Percentiles rank a stretch among this genome's conserved stretches.
Evolutionary conservation across 2,113 vertebrate species (phyloP).

Genomic region (Hiodon tergisus): DNA sequence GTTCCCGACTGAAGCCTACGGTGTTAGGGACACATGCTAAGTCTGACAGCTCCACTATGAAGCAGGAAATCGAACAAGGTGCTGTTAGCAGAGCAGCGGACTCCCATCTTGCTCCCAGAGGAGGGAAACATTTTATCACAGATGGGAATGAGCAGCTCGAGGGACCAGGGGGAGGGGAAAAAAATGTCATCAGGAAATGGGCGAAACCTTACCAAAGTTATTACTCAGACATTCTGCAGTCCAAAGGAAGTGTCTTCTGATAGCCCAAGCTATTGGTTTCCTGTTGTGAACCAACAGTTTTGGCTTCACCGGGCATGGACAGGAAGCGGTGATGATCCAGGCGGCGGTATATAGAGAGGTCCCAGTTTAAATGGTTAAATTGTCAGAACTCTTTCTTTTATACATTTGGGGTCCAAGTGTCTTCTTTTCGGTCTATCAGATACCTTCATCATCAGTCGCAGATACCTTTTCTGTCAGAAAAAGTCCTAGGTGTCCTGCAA

Average conservation of each 20-base stretch:
- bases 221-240: constrained; percentile 73
- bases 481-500: not conserved
- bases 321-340: constrained; percentile 56
- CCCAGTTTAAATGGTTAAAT: not conserved
- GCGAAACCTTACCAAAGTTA: constrained; percentile 77
- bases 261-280: constrained; percentile 82
- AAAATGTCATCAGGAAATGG: constrained; percentile 83
- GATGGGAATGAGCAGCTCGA: constrained; percentile 47
- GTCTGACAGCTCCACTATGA: not conserved
- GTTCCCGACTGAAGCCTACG: too few species aligned
- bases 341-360: constrained; percentile 1
- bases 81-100: not conserved
- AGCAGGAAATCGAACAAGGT: constrained; percentile 5
- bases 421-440: too few species aligned
- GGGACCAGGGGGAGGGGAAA: constrained; percentile 57
- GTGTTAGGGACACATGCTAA: not conserved
- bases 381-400: not conserved
- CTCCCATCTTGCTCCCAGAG: too few species aligned
- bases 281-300: constrained; percentile 79
- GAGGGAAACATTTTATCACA: constrained; percentile 18
- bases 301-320: constrained; percentile 49
- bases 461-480: not conserved
- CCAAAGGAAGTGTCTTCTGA: constrained; percentile 86
- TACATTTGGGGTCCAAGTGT: too few species aligned
- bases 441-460: too few species aligned